A percentile compares a stretch with the other conserved stretches of the same genome.
phyloP scores from a whole-genome alignment of 2,888 invertebrate species.

The Leptinotarsa juncta region DNA sequence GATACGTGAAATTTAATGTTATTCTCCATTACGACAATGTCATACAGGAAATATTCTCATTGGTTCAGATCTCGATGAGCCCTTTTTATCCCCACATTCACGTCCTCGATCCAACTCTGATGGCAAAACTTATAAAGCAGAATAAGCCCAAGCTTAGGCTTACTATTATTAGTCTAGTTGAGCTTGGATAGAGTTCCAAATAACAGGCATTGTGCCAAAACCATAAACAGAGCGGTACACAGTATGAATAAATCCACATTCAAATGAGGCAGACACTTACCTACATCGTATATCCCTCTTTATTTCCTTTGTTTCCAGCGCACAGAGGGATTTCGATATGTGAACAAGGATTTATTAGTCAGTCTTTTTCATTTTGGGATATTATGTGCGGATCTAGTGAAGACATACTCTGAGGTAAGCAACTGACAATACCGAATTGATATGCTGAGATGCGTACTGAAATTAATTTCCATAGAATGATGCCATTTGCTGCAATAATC shows the following conservation, averaged over 20 bases:
- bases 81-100: neutral
- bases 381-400: too few species aligned
- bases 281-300: constrained; percentile 14
- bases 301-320: constrained; percentile 1
- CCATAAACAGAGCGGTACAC: constrained; percentile 22
- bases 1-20: too few species aligned
- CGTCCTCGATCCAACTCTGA: constrained; percentile 6
- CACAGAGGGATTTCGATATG: neutral
- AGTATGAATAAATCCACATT: constrained; percentile 12
- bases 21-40: neutral
- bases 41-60: neutral
- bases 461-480: too few species aligned
- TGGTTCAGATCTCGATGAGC: neutral
- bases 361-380: neutral
- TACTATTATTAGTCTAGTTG: constrained; percentile 26
- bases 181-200: constrained; percentile 21
- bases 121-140: neutral
- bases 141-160: constrained; percentile 4
- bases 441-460: too few species aligned
- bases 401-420: too few species aligned
- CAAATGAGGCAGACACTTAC: constrained; percentile 7
- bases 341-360: neutral
- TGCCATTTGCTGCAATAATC: too few species aligned
- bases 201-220: constrained; percentile 27
- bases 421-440: too few species aligned